Evolutionary conservation across 2,888 invertebrate genomes (phyloP).

Genomic region (Xylota sylvarum): DNA sequence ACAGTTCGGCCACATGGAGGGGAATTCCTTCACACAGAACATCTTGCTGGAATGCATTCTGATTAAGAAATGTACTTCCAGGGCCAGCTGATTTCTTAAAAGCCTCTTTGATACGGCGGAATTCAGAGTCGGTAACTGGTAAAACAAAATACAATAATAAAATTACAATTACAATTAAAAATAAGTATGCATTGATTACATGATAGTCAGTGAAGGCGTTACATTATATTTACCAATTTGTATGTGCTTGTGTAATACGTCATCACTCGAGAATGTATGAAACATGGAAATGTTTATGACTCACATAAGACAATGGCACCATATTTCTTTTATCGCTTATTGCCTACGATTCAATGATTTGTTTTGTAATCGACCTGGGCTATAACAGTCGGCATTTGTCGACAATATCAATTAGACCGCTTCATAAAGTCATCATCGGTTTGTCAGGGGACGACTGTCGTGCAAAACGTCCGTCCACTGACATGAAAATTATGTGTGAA

Average conservation of each 20-base stretch:
- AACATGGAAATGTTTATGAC: neutral
- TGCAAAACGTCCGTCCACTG: neutral
- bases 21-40: constrained; percentile 95
- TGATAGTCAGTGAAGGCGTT: too few species aligned
- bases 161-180: too few species aligned
- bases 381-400: neutral
- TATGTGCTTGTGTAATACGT: neutral
- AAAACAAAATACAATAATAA: constrained; percentile 29
- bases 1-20: constrained; percentile 91
- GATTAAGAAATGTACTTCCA: constrained; percentile 88
- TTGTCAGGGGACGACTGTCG: neutral
- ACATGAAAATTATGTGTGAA: neutral
- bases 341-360: neutral
- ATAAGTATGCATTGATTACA: too few species aligned
- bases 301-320: neutral
- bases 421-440: neutral
- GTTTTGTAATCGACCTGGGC: neutral
- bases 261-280: neutral
- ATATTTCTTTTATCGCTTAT: constrained; percentile 7
- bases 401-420: neutral
- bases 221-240: neutral
- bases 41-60: constrained; percentile 92
- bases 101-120: constrained; percentile 93
- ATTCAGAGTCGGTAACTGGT: constrained; percentile 93
- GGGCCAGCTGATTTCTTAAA: constrained; percentile 93